Percentiles rank a stretch among this genome's conserved stretches.
Evolutionary conservation across 2,113 vertebrate species (phyloP).

Genomic region (Hystrix brachyura): DNA sequence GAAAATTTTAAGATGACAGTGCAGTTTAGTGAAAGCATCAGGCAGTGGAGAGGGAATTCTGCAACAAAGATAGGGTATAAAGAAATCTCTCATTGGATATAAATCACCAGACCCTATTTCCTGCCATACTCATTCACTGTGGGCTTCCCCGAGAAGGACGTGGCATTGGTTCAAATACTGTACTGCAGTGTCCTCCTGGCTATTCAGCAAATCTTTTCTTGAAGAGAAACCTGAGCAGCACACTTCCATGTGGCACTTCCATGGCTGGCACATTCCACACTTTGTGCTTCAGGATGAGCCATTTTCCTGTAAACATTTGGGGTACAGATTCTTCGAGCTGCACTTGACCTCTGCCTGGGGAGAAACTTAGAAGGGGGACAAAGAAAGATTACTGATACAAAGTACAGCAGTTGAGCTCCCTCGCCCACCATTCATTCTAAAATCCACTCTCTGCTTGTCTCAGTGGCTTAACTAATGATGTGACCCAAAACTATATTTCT

Average conservation of each 20-base stretch:
- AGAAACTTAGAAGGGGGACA: neutral
- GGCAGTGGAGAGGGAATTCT: neutral
- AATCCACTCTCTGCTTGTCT: neutral
- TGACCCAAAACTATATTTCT: neutral
- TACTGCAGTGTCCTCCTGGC: neutral
- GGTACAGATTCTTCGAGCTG: neutral
- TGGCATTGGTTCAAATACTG: neutral
- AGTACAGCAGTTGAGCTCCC: neutral
- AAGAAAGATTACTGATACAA: neutral
- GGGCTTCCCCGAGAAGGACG: neutral
- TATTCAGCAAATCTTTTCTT: neutral
- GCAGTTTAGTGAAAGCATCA: neutral
- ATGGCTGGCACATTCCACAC: neutral
- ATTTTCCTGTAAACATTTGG: neutral
- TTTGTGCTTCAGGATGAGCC: rapidly evolving
- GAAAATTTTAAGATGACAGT: neutral
- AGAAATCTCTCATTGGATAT: neutral
- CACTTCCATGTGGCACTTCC: neutral
- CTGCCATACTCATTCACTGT: neutral
- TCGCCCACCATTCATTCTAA: neutral
- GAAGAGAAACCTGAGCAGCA: no score
- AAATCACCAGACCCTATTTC: neutral
- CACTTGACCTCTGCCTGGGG: no score
- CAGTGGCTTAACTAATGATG: neutral
- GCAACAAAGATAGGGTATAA: neutral